Percentiles rank a stretch among this genome's conserved stretches.
These are phyloP conservation scores for Petrocephalus schoutedeni DNA, from an alignment of 2,797 vertebrate genomes.

Conservation along the genomic window DNA sequence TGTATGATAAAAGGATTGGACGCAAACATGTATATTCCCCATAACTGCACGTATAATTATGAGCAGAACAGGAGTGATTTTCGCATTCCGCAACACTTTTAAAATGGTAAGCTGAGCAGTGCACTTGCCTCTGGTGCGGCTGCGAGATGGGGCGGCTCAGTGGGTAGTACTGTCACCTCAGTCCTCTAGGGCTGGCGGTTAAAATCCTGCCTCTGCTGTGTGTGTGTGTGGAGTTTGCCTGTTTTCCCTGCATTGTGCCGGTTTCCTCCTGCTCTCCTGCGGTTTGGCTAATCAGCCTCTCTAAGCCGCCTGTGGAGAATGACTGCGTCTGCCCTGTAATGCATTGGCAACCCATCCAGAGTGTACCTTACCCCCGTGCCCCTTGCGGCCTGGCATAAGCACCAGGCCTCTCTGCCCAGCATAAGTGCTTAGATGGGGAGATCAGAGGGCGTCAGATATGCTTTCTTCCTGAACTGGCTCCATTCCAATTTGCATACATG, in stretches of 20 bases:
- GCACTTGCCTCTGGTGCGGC: neutral
- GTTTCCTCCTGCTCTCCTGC: neutral
- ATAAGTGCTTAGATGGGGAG: neutral
- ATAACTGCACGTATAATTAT: neutral
- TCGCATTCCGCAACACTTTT: neutral
- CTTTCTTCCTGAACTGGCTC: neutral
- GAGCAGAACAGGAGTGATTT: neutral
- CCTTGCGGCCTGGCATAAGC: neutral
- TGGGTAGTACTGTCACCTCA: neutral
- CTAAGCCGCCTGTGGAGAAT: neutral
- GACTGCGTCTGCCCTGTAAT: neutral
- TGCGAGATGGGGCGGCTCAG: neutral
- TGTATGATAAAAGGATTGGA: neutral
- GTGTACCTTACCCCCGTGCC: neutral
- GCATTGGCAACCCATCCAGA: neutral
- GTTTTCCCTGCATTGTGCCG: neutral
- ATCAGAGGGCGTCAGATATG: neutral
- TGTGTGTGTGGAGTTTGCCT: neutral
- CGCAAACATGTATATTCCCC: neutral
- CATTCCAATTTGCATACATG: neutral
- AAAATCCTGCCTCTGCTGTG: conserved; percentile 2
- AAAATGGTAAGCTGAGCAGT: neutral
- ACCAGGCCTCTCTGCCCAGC: neutral
- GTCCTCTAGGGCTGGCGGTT: neutral
- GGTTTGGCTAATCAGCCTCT: neutral